These are phyloP conservation scores for Synanthedon andrenaeformis DNA, from an alignment of 2,888 invertebrate species.

Conservation along the genomic window DNA sequence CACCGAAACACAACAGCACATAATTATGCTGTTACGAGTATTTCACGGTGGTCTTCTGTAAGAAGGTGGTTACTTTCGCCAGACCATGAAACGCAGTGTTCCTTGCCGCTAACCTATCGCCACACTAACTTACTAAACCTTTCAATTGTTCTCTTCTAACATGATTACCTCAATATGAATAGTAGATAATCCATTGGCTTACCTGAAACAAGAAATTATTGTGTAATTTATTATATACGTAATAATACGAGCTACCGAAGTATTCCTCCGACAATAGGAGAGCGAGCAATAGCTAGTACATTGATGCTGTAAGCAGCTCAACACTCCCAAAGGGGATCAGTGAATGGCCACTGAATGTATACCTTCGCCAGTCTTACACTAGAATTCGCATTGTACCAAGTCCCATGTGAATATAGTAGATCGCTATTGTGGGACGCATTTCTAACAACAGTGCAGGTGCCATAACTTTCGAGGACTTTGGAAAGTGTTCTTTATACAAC, in stretches of 20 bases:
- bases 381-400: slow-evolving; percentile 12
- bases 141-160: too few species aligned
- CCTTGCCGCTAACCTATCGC: too few species aligned
- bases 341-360: slow-evolving; percentile 1
- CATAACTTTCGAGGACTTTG: slow-evolving; percentile 24
- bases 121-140: too few species aligned
- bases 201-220: slow-evolving; percentile 7
- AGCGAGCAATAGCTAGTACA: not conserved
- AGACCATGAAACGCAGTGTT: too few species aligned
- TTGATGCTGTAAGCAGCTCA: slow-evolving; percentile 11
- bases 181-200: not conserved
- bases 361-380: not conserved
- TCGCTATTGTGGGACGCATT: slow-evolving; percentile 17
- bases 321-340: slow-evolving; percentile 25
- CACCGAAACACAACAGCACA: too few species aligned
- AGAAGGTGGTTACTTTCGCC: too few species aligned
- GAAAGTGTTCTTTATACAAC: slow-evolving; percentile 9
- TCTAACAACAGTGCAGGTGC: slow-evolving; percentile 21
- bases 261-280: too few species aligned
- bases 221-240: not conserved
- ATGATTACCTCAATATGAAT: too few species aligned
- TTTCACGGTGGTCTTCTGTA: too few species aligned
- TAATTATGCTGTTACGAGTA: too few species aligned
- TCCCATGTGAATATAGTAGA: slow-evolving; percentile 13
- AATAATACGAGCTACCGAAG: too few species aligned